phyloP scores from a whole-genome alignment of 1,140 invertebrate genomes.

The Zaprionus ornatus region DNA sequence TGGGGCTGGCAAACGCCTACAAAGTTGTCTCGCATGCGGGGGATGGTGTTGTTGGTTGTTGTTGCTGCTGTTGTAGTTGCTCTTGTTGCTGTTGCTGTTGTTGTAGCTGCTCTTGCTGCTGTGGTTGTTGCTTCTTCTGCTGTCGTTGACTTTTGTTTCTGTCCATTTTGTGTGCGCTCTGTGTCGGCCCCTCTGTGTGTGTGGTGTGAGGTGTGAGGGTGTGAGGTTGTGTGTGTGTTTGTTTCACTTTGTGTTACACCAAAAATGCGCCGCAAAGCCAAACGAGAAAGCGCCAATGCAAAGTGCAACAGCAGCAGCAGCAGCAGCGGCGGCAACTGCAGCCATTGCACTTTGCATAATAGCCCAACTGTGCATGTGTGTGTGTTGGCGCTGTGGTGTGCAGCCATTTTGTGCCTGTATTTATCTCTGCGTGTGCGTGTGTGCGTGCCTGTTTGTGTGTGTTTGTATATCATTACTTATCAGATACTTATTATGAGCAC shows the following conservation, averaged over 20 bases:
- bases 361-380: slow-evolving; percentile 34
- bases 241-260: slow-evolving; percentile 76
- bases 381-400: slow-evolving; percentile 65
- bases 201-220: slow-evolving; percentile 3
- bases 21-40: background rate
- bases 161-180: slow-evolving; percentile 43
- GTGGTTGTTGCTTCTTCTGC: slow-evolving; percentile 17
- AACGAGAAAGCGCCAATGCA: slow-evolving; percentile 68
- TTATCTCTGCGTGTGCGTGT: slow-evolving; percentile 45
- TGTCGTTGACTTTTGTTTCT: slow-evolving; percentile 66
- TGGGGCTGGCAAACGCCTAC: slow-evolving; percentile 12
- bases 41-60: slow-evolving; percentile 14
- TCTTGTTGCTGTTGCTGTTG: background rate
- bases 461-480: slow-evolving; percentile 83
- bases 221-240: slow-evolving; percentile 42
- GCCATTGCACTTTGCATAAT: slow-evolving; percentile 81
- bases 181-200: background rate
- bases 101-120: background rate
- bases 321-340: slow-evolving; percentile 57
- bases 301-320: slow-evolving; percentile 45
- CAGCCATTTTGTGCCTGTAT: slow-evolving; percentile 77
- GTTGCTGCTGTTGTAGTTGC: background rate
- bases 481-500: slow-evolving; percentile 81
- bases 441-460: slow-evolving; percentile 56
- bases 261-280: slow-evolving; percentile 80